Percentiles rank a stretch among this genome's conserved stretches.
phyloP scores from a whole-genome alignment of 2,797 vertebrate species.

The Falco berigora region DNA sequence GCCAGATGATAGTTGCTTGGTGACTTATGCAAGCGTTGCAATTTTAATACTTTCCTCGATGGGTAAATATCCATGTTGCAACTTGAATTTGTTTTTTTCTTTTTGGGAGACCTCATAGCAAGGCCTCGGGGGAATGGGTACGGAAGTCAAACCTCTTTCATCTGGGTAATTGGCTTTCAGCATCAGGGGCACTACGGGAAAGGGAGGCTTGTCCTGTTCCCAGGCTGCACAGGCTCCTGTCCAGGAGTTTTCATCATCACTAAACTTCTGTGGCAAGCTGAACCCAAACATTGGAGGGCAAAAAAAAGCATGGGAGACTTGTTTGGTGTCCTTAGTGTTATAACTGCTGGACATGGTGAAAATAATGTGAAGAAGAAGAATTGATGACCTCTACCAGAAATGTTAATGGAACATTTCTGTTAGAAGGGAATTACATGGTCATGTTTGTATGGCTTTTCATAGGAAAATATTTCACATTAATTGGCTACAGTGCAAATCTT shows the following conservation, averaged over 20 bases:
- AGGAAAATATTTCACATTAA: conserved; percentile 40
- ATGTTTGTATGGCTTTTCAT: conserved; percentile 30
- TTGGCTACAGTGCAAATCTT: neutral
- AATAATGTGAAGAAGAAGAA: neutral
- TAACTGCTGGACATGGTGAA: neutral
- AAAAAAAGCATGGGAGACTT: neutral
- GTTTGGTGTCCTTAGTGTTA: neutral
- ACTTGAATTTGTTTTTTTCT: neutral
- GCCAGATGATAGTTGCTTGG: neutral
- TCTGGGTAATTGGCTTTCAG: neutral
- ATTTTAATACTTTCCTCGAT: neutral
- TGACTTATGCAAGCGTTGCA: neutral
- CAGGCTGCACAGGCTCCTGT: neutral
- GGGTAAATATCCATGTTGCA: neutral
- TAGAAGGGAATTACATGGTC: conserved; percentile 10
- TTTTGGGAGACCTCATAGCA: neutral
- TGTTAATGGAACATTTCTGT: conserved; percentile 29
- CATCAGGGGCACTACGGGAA: neutral
- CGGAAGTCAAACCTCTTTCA: neutral
- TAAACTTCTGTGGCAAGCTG: neutral
- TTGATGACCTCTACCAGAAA: conserved; percentile 2
- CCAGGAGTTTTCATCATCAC: neutral
- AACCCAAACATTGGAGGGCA: neutral
- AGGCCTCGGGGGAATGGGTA: neutral
- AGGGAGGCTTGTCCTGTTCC: neutral